These are phyloP conservation scores for Terebella lapidaria DNA, from an alignment of 2,888 invertebrate genomes.

Conservation along the genomic window DNA sequence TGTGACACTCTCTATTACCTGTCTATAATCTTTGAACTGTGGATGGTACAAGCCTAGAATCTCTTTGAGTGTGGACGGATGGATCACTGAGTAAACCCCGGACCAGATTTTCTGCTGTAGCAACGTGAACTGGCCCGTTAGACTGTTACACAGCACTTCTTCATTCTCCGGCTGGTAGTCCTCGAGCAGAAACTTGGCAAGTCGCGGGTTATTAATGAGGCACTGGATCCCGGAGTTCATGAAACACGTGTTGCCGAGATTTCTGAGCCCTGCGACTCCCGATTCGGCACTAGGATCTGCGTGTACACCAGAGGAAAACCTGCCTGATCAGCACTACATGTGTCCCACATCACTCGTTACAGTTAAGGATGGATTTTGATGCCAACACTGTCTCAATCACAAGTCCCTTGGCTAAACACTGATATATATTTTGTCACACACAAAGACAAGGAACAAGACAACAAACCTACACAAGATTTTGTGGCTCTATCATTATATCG, in stretches of 20 bases:
- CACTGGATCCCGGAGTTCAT: constrained; percentile 85
- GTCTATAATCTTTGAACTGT: constrained; percentile 63
- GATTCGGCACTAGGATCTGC: constrained; percentile 9
- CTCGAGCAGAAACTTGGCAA: constrained; percentile 58
- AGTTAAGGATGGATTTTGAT: too few species aligned
- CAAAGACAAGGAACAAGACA: too few species aligned
- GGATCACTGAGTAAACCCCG: constrained; percentile 58
- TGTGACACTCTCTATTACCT: too few species aligned
- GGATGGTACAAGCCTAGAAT: constrained; percentile 60
- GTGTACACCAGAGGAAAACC: too few species aligned
- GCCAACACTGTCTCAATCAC: too few species aligned
- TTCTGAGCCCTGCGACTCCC: constrained; percentile 68
- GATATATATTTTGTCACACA: too few species aligned
- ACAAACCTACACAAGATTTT: too few species aligned
- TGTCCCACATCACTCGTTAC: too few species aligned
- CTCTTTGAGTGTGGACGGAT: constrained; percentile 61
- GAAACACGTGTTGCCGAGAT: constrained; percentile 84
- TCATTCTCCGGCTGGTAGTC: constrained; percentile 8
- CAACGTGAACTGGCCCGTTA: constrained; percentile 58
- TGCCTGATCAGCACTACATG: too few species aligned
- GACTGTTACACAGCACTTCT: constrained; percentile 29
- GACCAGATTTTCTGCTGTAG: constrained; percentile 61
- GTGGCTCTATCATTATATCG: too few species aligned
- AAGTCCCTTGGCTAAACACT: too few species aligned
- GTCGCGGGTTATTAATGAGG: constrained; percentile 65